These are phyloP conservation scores for Nibea albiflora DNA, from an alignment of 2,113 vertebrate genomes.

Conservation along the genomic window DNA sequence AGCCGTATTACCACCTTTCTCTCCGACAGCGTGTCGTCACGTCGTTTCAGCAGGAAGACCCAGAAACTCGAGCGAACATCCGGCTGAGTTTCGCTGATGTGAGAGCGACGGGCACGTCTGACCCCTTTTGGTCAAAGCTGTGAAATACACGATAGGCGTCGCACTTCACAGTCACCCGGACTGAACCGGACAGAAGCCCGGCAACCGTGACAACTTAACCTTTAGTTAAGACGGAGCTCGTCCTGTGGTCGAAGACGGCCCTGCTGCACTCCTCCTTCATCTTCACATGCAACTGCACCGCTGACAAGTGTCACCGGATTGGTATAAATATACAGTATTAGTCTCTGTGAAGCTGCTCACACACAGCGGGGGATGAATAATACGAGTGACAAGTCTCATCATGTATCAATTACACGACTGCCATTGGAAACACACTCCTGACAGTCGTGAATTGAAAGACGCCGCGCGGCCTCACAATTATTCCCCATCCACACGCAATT, in stretches of 20 bases:
- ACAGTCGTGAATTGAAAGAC: constrained; percentile 39
- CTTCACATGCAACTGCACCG: background rate
- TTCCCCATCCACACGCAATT: constrained; percentile 81
- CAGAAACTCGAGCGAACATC: background rate
- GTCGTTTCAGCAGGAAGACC: background rate
- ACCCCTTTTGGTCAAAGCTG: constrained; percentile 61
- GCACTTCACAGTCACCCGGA: background rate
- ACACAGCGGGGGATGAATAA: constrained; percentile 49
- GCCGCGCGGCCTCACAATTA: constrained; percentile 72
- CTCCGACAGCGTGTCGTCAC: background rate
- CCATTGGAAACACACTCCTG: constrained; percentile 47
- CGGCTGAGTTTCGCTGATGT: background rate
- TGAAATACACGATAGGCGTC: constrained; percentile 37
- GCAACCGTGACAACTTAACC: background rate
- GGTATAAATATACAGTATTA: constrained; percentile 19
- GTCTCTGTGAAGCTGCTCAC: constrained; percentile 30
- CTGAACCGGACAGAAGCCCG: background rate
- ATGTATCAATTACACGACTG: constrained; percentile 55
- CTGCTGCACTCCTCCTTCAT: background rate
- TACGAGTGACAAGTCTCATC: constrained; percentile 65
- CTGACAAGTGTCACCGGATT: constrained; percentile 6
- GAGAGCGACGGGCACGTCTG: constrained; percentile 42
- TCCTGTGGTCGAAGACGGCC: background rate
- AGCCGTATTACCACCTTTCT: constrained; percentile 16
- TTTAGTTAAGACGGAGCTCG: constrained; percentile 8